Conservation (phyloP, 2,797 vertebrate species). For the Acanthiza pusilla region DNA sequence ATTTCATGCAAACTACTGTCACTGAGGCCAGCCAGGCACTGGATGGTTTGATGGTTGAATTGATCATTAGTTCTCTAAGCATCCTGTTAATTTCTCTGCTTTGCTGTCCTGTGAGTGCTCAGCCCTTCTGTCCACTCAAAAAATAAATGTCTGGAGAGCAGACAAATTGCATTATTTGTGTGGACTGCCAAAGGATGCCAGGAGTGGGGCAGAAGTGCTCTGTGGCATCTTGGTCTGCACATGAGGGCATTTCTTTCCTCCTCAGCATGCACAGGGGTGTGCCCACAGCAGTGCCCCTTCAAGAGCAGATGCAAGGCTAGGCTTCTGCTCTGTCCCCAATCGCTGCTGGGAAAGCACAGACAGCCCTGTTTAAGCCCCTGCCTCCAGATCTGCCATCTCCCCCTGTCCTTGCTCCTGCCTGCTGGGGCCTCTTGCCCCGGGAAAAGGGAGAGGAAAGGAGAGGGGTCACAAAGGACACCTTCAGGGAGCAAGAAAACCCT, state of each 20-base stretch:
- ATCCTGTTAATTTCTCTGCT: background rate
- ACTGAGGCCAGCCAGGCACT: background rate
- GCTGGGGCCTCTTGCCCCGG: background rate
- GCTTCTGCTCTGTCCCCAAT: background rate
- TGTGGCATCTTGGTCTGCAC: background rate
- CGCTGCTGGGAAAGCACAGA: background rate
- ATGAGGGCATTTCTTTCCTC: background rate
- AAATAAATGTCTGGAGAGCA: background rate
- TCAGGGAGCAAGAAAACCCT: background rate
- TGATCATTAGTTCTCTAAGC: background rate
- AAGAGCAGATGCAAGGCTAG: background rate
- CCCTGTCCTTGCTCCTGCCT: background rate
- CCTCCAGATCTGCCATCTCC: background rate
- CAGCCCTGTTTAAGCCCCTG: background rate
- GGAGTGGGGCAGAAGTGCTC: background rate
- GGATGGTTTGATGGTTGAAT: background rate
- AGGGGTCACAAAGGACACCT: slow-evolving; percentile 26
- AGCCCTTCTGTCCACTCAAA: background rate
- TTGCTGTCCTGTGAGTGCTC: background rate
- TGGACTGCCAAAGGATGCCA: background rate
- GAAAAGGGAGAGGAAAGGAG: background rate
- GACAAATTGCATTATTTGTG: background rate
- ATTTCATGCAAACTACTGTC: background rate
- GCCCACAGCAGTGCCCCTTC: background rate
- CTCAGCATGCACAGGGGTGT: background rate